Base-by-base conservation (phyloP, 2,888 invertebrate genomes). In the Patella pellucida region DNA sequence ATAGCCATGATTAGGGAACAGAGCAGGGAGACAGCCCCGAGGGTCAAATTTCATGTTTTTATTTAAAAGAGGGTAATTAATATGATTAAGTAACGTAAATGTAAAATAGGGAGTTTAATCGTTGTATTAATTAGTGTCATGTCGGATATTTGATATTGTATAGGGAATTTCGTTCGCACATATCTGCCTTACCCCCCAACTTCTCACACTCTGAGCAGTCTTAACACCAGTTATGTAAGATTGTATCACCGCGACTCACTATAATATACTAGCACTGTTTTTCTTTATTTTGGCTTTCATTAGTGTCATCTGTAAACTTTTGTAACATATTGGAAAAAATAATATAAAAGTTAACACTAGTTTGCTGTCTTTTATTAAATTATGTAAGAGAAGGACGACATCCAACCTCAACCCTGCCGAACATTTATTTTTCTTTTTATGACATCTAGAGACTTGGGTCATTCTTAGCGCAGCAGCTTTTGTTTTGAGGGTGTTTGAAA, bases 261-360 rank as follows among this genome's bases (percentile, higher is more conserved):
- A 23, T 62, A 23, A 62, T 62, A 62, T 62, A 62, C 62, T 23
- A 3, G 23, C 14, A 23, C 23, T 62, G 62, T 62, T 62, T 62
- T 62, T 15, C 19, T 62, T 62, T 23, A 62, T n/a, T 62, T 62
- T 62, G 62, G 41, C 23, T 62, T 62, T 62, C 5, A 62, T 62
- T 62, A 62, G 62, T 62, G 62, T 62, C 62, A 62, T 12, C n/a
- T 15, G 19, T 62, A 19, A 2, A 62, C n/a, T 62, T 62, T 62
- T 19, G 62, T 62, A 62, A 62, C 62, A 62, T 62, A 23, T 62
- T 23, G 19, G 62, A 12, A 62, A 62, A 62, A 62, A 62, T 19
- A 62, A 62, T 62, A 62, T 11, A 62, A 62, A 62, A 62, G 19
- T 62, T 62, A 5, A 4, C 62, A 62, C 62, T 11, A 23, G 11